Evolutionary conservation across 92 coral and sea anemone genomes (phyloP).

Genomic region (Bergia sp.): DNA sequence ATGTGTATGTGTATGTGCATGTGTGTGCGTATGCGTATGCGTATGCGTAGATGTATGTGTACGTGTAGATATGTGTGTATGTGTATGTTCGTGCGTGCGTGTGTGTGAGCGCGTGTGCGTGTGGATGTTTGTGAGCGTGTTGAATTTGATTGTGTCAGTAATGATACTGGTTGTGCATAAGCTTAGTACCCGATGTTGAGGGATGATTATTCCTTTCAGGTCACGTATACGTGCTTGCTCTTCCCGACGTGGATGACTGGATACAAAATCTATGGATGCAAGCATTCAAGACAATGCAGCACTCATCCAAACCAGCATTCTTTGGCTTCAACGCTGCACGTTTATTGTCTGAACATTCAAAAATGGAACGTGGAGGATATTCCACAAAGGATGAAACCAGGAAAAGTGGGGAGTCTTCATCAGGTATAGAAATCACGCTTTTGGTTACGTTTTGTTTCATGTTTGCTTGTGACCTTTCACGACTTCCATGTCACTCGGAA

Average conservation of each 20-base stretch:
- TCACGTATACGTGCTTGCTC: not conserved
- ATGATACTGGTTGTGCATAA: not conserved
- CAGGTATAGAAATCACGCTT: not conserved
- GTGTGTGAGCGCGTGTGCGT: not conserved
- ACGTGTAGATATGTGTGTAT: not conserved
- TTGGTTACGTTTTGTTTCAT: not conserved
- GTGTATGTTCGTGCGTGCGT: not conserved
- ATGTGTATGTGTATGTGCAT: too few species aligned
- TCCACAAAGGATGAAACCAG: not conserved
- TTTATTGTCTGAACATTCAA: not conserved
- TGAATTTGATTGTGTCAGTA: too few species aligned
- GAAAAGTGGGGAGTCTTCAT: not conserved
- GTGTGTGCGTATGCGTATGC: not conserved
- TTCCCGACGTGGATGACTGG: constrained; percentile 3
- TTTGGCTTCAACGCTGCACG: not conserved
- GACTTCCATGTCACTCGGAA: too few species aligned
- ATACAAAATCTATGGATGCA: constrained; percentile 14
- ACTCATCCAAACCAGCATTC: not conserved
- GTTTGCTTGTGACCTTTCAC: too few species aligned
- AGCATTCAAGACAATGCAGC: not conserved
- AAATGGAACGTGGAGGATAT: not conserved
- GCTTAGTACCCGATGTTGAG: too few species aligned
- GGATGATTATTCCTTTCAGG: not conserved
- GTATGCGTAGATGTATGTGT: not conserved
- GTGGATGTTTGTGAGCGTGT: not conserved